Conservation (phyloP, 2,113 vertebrate species). For the Amphiprion ocellaris region DNA sequence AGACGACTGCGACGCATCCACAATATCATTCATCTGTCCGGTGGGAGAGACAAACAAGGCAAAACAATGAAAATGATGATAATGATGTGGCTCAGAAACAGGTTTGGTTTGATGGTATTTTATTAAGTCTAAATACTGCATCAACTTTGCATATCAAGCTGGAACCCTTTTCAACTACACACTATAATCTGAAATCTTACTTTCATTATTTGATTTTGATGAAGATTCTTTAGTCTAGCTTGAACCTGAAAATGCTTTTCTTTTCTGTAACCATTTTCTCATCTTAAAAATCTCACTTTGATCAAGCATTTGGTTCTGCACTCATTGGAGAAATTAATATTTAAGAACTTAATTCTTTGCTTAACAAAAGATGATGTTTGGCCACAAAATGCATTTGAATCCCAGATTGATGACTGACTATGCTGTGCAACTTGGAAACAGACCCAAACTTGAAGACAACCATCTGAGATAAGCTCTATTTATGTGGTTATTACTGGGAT, state of each 20-base stretch:
- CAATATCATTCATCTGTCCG: conserved; percentile 91
- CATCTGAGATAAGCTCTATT: neutral
- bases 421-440: neutral
- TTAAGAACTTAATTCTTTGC: no score
- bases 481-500: neutral
- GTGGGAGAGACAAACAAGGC: neutral
- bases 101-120: neutral
- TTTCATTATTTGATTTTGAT: neutral
- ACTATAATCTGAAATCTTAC: neutral
- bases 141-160: neutral
- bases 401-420: neutral
- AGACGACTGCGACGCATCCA: conserved; percentile 89
- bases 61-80: neutral
- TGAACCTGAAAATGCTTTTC: neutral
- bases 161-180: neutral
- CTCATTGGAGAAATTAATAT: neutral
- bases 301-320: neutral
- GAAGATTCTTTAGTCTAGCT: no score
- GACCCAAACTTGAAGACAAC: neutral
- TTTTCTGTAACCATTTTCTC: neutral
- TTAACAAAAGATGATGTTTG: no score
- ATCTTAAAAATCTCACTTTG: neutral
- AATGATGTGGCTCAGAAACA: neutral
- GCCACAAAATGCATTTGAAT: no score
- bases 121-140: neutral